Percentiles rank a stretch among this genome's conserved stretches.
Evolutionary conservation across 2,888 invertebrate species (phyloP).

Genomic region (Polietes domitor): DNA sequence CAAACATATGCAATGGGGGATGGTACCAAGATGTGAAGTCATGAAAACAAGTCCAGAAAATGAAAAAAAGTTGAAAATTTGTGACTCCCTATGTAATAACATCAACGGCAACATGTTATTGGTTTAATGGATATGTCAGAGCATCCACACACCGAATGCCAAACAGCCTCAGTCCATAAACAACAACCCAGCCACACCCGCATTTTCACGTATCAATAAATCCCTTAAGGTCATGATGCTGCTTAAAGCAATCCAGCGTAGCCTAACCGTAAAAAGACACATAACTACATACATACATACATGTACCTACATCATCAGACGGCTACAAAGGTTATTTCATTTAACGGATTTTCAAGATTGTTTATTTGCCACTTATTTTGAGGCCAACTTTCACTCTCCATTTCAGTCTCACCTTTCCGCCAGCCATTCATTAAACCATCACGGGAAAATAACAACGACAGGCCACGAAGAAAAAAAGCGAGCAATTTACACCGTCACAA

Average conservation of each 20-base stretch:
- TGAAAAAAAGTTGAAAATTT: too few species aligned
- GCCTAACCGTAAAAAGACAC: not conserved
- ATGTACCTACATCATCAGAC: not conserved
- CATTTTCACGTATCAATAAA: slow-evolving; percentile 31
- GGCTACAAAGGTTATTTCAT: slow-evolving; percentile 42
- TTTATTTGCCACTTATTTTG: slow-evolving; percentile 37
- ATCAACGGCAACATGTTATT: slow-evolving; percentile 28
- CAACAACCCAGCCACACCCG: not conserved
- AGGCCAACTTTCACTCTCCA: not conserved
- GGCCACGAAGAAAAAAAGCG: not conserved
- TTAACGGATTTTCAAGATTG: slow-evolving; percentile 51
- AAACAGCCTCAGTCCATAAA: not conserved
- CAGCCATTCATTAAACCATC: slow-evolving; percentile 1
- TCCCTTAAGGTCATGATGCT: slow-evolving; percentile 26
- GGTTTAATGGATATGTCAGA: slow-evolving; percentile 54
- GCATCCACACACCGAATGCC: not conserved
- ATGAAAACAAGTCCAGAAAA: too few species aligned
- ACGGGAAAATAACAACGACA: not conserved
- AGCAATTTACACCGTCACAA: slow-evolving; percentile 46
- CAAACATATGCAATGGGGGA: too few species aligned
- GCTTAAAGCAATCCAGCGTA: not conserved
- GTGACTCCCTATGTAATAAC: too few species aligned
- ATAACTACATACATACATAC: too few species aligned
- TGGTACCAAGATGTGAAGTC: too few species aligned
- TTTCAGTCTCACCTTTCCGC: not conserved